Conservation (phyloP, 2,113 vertebrate species). For the Pterocles orientalis region DNA sequence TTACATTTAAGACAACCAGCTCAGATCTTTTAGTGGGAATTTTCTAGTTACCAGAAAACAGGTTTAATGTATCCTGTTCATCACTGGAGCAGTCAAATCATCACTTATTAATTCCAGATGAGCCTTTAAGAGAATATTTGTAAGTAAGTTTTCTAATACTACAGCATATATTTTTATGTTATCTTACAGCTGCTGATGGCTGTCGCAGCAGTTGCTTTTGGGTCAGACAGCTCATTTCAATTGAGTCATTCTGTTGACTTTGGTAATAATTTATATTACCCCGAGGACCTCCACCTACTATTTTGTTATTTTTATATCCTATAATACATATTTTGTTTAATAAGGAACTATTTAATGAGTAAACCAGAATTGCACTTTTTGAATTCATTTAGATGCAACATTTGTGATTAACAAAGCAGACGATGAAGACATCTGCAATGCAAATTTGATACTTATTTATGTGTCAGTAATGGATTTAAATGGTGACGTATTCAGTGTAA, state of each 20-base stretch:
- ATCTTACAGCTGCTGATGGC: neutral
- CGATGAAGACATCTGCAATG: neutral
- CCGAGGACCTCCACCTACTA: neutral
- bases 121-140: neutral
- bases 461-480: constrained; percentile 12
- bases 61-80: neutral
- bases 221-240: neutral
- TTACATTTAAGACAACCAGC: neutral
- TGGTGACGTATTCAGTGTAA: neutral
- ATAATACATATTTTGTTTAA: neutral
- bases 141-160: neutral
- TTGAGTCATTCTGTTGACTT: neutral
- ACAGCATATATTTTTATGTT: neutral
- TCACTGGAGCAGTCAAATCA: neutral
- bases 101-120: neutral
- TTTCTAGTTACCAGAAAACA: neutral
- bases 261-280: neutral
- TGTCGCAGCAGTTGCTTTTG: neutral
- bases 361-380: neutral
- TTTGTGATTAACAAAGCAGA: neutral
- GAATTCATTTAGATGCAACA: neutral
- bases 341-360: neutral
- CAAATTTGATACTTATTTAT: neutral
- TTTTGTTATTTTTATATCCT: neutral
- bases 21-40: neutral